Evolutionary conservation across 2,888 invertebrate species (phyloP).

Genomic region (Xestoiulus laeticollis): DNA sequence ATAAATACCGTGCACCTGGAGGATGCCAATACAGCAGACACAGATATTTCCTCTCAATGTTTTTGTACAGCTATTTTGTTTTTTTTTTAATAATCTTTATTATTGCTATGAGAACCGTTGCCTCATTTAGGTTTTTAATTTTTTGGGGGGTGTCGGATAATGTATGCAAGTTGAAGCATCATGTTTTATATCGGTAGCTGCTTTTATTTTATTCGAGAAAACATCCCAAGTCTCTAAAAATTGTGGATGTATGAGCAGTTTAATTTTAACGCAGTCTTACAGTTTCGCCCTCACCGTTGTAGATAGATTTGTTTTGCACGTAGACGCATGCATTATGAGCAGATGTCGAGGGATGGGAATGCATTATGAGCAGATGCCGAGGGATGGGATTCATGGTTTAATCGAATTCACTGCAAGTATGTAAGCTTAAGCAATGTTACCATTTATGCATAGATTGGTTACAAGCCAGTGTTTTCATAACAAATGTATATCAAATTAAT

Average conservation of each 20-base stretch:
- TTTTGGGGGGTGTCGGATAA: neutral
- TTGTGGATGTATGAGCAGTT: neutral
- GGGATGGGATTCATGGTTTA: neutral
- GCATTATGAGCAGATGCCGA: no score
- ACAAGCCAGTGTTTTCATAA: neutral
- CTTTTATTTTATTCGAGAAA: neutral
- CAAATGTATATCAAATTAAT: neutral
- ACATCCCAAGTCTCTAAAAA: no score
- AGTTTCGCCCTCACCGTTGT: neutral
- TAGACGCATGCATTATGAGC: neutral
- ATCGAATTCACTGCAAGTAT: neutral
- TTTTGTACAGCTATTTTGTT: neutral
- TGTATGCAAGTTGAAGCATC: neutral
- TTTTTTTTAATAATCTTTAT: neutral
- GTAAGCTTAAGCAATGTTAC: neutral
- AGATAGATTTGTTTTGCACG: neutral
- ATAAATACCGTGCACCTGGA: neutral
- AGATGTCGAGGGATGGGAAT: neutral
- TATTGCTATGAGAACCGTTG: neutral
- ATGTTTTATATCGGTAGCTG: neutral
- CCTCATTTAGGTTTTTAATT: neutral
- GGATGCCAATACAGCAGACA: neutral
- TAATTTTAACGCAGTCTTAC: neutral
- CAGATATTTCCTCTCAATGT: neutral
- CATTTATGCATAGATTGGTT: neutral